These are phyloP conservation scores for Leptopilina myrica DNA, from an alignment of 2,888 invertebrate genomes.

Conservation along the genomic window DNA sequence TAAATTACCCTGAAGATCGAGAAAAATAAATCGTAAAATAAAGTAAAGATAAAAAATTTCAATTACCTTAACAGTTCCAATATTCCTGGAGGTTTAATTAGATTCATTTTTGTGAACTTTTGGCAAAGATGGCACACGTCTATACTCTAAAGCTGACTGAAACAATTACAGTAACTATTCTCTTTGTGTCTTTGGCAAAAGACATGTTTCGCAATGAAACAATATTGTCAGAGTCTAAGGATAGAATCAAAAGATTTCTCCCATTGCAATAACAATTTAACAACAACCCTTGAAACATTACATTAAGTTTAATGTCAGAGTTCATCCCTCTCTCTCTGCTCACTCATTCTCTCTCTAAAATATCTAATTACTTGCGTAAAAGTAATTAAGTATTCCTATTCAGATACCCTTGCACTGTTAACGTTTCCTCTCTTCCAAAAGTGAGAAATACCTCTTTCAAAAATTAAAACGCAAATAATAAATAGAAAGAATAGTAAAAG, in stretches of 20 bases:
- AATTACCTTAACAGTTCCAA: not conserved
- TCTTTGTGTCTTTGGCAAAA: not conserved
- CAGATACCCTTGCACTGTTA: no score
- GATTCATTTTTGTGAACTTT: not conserved
- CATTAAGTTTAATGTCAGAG: not conserved
- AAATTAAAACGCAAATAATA: no score
- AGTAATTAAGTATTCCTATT: no score
- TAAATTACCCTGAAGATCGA: no score
- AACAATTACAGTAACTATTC: conserved; percentile 20
- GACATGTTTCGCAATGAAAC: not conserved
- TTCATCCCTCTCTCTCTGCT: not conserved
- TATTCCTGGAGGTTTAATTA: not conserved
- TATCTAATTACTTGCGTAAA: no score
- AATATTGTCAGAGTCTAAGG: not conserved
- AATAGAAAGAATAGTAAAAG: no score
- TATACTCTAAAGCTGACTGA: conserved; percentile 2
- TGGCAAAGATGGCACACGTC: conserved; percentile 4
- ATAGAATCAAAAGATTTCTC: not conserved
- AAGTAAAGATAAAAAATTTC: not conserved
- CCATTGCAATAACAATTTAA: not conserved
- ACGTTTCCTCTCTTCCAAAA: no score
- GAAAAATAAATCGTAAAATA: not conserved
- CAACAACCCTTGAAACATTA: conserved; percentile 1
- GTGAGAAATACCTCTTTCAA: no score
- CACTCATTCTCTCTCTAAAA: no score